Base-by-base conservation (phyloP, 2,113 vertebrate genomes). In the Larimichthys crocea region DNA sequence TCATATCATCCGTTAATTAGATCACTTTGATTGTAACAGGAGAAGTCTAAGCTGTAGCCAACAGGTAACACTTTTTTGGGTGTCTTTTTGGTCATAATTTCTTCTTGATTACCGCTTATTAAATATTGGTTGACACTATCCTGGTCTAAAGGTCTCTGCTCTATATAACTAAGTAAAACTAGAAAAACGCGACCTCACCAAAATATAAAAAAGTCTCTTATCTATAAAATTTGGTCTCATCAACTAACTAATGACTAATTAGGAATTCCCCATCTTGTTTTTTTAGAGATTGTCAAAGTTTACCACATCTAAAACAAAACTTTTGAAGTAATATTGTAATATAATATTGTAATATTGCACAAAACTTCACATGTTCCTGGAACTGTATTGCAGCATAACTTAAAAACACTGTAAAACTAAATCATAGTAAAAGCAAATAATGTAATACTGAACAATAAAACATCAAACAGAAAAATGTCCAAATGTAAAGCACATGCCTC, bases 331-430 rank as follows among this genome's bases (percentile, higher is more conserved):
- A 67, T 20, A 62, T 40, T 40, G 7, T 40, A 40, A 40, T 40
- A 40, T 40, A 40, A 40, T 40, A 40, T 40, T 8, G 35, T 71
- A 84, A 71, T 87, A 89, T 89, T 90, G 89, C 85, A 91, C 90
- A 80, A 78, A 49, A 17, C 61, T 20, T 69, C 31, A 86, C 56
- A 61, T 55, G 50, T 64, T 56, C 3, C 44, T 24, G 17, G 7
- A 53, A 20, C 35, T 79, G 50, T 48, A 67, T 40, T 68, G 16
- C 2, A 76, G 35, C 65, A 62, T 19, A 79, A 75, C 44, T 76
- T 66, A 59, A 56, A 56, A 59, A 46, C 15, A 77, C 15, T 44
- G 6, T n/a, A 49, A 80, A 63, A 52, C 11, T 24, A 73, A 79
- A 71, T 52, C 5, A 42, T 29, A 26, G n/a, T 8, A 74, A 20